Percentiles rank a stretch among this genome's conserved stretches.
Conservation (phyloP, 2,113 vertebrate genomes). For the Choloepus hoffmanni region DNA sequence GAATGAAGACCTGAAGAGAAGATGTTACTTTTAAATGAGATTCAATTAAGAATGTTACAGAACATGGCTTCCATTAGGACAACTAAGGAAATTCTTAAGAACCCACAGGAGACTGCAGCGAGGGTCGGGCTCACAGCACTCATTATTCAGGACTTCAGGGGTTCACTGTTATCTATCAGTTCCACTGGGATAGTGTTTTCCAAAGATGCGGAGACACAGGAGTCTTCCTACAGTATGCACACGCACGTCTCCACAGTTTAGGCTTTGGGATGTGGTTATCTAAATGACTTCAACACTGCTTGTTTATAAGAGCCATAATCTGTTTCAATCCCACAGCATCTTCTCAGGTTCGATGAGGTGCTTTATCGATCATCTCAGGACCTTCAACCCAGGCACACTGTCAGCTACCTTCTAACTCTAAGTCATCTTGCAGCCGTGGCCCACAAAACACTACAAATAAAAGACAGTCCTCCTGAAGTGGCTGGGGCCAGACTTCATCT, state of each 20-base stretch:
- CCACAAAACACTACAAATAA: conserved; percentile 92
- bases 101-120: conserved; percentile 92
- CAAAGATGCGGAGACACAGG: conserved; percentile 97
- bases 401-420: conserved; percentile 94
- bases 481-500: conserved; percentile 94
- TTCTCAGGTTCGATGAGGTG: conserved; percentile 98
- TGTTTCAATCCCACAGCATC: conserved; percentile 92
- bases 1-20: conserved; percentile 97
- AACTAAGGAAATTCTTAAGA: conserved; percentile 89
- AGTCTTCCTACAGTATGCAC: conserved; percentile 97
- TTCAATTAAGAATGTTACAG: conserved; percentile 91
- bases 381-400: conserved; percentile 95
- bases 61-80: conserved; percentile 94
- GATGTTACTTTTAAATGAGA: conserved; percentile 96
- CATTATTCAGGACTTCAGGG: conserved; percentile 96
- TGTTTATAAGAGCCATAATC: conserved; percentile 91
- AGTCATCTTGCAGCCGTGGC: conserved; percentile 93
- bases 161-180: conserved; percentile 92
- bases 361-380: conserved; percentile 91
- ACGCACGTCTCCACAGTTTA: conserved; percentile 95
- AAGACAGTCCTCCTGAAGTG: conserved; percentile 88
- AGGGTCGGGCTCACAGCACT: conserved; percentile 94
- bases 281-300: conserved; percentile 81
- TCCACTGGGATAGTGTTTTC: conserved; percentile 95
- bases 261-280: conserved; percentile 81